A percentile compares a stretch with the other conserved stretches of the same genome.
Conservation (phyloP, 2,888 invertebrate species). For the Plagiodera versicolora region DNA sequence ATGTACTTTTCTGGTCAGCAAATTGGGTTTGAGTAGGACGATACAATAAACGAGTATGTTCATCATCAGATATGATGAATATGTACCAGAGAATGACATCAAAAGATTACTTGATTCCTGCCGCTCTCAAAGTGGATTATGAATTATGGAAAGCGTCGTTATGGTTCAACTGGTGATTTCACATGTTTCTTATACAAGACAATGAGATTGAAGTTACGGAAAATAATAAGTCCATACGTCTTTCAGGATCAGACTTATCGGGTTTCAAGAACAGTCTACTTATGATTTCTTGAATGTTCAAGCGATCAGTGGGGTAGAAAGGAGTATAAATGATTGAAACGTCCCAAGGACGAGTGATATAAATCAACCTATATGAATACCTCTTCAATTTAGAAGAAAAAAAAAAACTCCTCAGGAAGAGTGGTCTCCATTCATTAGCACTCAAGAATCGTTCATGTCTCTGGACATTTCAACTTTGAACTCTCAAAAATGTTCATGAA, state of each 20-base stretch:
- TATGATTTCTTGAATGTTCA: slow-evolving; percentile 18
- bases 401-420: too few relatives aligned
- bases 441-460: too few relatives aligned
- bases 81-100: slow-evolving; percentile 5
- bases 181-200: slow-evolving; percentile 34
- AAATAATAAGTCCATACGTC: slow-evolving; percentile 40
- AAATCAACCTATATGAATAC: too few relatives aligned
- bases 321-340: background rate
- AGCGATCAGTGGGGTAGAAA: slow-evolving; percentile 20
- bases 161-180: slow-evolving; percentile 24
- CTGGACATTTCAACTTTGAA: too few relatives aligned
- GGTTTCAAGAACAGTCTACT: slow-evolving; percentile 29
- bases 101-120: slow-evolving; percentile 13
- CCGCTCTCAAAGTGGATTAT: slow-evolving; percentile 21
- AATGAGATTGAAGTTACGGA: slow-evolving; percentile 36
- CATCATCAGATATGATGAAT: slow-evolving; percentile 2
- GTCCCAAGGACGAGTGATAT: too few relatives aligned
- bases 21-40: background rate
- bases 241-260: slow-evolving; percentile 37
- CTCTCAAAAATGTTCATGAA: too few relatives aligned
- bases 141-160: slow-evolving; percentile 30
- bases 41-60: slow-evolving; percentile 5
- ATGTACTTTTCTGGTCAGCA: background rate
- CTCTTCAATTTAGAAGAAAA: too few relatives aligned
- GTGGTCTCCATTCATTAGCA: too few relatives aligned